Conservation (phyloP, 2,888 invertebrate genomes). For the Antheraea yamamai region DNA sequence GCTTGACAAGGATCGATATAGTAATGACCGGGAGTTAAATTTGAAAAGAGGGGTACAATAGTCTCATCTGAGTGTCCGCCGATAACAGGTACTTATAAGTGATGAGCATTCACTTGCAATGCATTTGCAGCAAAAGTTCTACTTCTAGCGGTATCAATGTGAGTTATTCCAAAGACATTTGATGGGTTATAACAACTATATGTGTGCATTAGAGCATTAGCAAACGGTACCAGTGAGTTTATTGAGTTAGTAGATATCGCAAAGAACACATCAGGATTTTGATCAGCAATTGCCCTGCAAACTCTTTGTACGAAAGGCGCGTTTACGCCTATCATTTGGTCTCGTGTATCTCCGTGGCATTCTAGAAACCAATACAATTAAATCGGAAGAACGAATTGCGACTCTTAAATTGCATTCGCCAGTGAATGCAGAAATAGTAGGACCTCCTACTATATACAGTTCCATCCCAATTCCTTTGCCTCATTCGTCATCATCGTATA, state of each 20-base stretch:
- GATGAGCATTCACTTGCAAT: conserved; percentile 45
- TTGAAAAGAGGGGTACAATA: conserved; percentile 63
- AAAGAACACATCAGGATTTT: conserved; percentile 55
- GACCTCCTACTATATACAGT: conserved; percentile 54
- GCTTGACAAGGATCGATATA: conserved; percentile 45
- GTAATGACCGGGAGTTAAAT: conserved; percentile 44
- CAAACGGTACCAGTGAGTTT: conserved; percentile 62
- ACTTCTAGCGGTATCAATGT: conserved; percentile 55
- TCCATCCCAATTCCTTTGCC: conserved; percentile 53
- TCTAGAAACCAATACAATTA: conserved; percentile 55
- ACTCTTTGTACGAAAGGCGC: conserved; percentile 51
- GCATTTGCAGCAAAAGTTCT: conserved; percentile 45
- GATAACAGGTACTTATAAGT: conserved; percentile 56
- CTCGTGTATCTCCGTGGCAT: conserved; percentile 43
- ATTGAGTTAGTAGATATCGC: conserved; percentile 62
- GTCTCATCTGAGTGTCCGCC: conserved; percentile 67
- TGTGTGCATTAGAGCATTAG: conserved; percentile 49
- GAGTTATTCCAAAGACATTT: conserved; percentile 62
- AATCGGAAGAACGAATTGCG: conserved; percentile 47
- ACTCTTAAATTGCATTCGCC: conserved; percentile 41
- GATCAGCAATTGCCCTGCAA: conserved; percentile 50
- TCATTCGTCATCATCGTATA: conserved; percentile 56
- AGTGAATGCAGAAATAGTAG: conserved; percentile 40
- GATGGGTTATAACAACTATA: conserved; percentile 56
- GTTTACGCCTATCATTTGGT: conserved; percentile 56